Evolutionary conservation across 2,113 vertebrate genomes (phyloP).

Genomic region (Vidua chalybeata): DNA sequence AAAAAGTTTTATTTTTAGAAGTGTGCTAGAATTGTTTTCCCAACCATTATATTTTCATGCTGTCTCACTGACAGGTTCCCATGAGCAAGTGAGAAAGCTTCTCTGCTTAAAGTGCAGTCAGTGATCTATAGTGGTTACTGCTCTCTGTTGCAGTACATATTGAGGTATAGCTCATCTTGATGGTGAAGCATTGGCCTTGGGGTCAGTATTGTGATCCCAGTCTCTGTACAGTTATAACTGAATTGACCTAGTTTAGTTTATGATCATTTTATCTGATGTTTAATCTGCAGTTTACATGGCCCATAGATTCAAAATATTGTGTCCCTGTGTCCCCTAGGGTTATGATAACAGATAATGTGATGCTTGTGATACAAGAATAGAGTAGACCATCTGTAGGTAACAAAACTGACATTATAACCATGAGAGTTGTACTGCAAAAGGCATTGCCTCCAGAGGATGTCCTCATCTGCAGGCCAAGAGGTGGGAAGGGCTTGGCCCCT

Average conservation of each 20-base stretch:
- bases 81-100: not conserved
- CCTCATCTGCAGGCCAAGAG: not conserved
- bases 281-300: not conserved
- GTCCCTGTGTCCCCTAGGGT: not conserved
- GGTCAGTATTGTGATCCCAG: not conserved
- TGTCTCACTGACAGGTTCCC: not conserved
- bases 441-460: not conserved
- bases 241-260: not conserved
- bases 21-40: not conserved
- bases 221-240: not conserved
- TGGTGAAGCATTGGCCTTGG: not conserved
- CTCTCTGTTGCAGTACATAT: not conserved
- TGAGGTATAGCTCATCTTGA: not conserved
- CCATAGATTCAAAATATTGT: not conserved
- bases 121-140: not conserved
- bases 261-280: not conserved
- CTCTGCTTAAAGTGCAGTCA: not conserved
- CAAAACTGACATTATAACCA: not conserved
- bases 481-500: not conserved
- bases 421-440: not conserved
- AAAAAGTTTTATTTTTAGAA: constrained; percentile 41
- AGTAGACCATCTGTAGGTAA: not conserved
- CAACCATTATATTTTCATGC: not conserved
- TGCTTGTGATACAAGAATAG: not conserved
- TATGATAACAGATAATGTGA: not conserved